phyloP scores from a whole-genome alignment of 2,797 vertebrate species.

The Chloroceryle amazona region DNA sequence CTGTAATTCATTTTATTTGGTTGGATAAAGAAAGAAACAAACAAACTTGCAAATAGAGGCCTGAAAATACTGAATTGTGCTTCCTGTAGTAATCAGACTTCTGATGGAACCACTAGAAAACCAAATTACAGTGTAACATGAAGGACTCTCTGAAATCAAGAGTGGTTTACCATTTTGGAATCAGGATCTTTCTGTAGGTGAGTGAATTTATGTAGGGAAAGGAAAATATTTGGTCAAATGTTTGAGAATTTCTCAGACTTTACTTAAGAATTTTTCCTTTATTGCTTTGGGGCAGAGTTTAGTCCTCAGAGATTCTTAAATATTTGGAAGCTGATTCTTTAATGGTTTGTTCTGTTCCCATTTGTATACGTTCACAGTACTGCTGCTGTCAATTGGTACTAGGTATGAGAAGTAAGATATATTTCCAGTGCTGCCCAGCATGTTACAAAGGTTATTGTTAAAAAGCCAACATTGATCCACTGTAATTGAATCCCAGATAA shows the following conservation, averaged over 20 bases:
- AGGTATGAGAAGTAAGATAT: background rate
- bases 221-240: background rate
- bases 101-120: background rate
- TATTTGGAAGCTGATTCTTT: background rate
- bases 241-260: background rate
- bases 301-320: background rate
- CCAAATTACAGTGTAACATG: background rate
- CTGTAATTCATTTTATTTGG: background rate
- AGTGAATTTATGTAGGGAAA: background rate
- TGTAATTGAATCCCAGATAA: conserved; percentile 25
- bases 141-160: background rate
- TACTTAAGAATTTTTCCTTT: background rate
- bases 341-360: background rate
- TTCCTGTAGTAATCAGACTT: background rate
- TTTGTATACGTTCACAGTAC: background rate
- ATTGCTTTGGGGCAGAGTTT: background rate
- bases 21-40: background rate
- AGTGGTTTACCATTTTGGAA: background rate
- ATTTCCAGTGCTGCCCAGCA: background rate
- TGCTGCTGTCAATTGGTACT: background rate
- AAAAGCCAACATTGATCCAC: conserved; percentile 21
- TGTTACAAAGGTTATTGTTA: conserved; percentile 1
- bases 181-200: background rate
- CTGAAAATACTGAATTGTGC: background rate
- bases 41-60: background rate